Percentiles rank a stretch among this genome's conserved stretches.
phyloP scores from a whole-genome alignment of 2,888 invertebrate species.

The Acronicta alni region DNA sequence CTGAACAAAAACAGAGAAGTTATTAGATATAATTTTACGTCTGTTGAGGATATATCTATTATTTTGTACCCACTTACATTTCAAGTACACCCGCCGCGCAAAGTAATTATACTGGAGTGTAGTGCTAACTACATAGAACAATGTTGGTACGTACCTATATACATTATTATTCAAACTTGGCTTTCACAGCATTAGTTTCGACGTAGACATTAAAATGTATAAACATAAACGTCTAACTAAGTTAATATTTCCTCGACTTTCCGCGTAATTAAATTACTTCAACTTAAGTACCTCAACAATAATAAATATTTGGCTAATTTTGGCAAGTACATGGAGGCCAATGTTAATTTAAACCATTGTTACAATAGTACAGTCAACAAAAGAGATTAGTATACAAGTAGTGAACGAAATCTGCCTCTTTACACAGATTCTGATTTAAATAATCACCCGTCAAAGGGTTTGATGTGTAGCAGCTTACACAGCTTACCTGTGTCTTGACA shows the following conservation, averaged over 20 bases:
- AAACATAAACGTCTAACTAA: conserved; percentile 25
- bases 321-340: conserved; percentile 20
- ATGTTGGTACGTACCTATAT: not conserved
- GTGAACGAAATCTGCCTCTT: too few relatives aligned
- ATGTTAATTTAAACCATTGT: conserved; percentile 29
- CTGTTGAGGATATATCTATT: conserved; percentile 1
- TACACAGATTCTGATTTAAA: too few relatives aligned
- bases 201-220: conserved; percentile 15
- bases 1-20: not conserved
- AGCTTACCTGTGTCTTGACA: too few relatives aligned
- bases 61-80: conserved; percentile 21
- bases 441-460: too few relatives aligned
- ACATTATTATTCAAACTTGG: conserved; percentile 23
- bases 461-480: too few relatives aligned
- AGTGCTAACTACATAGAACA: conserved; percentile 8
- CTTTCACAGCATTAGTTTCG: conserved; percentile 17
- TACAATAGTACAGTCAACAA: conserved; percentile 8
- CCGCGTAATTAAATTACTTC: conserved; percentile 47
- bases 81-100: conserved; percentile 21
- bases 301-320: conserved; percentile 26
- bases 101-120: conserved; percentile 36
- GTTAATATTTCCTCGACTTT: conserved; percentile 40
- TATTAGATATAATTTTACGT: not conserved
- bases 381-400: too few relatives aligned
- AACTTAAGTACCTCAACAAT: conserved; percentile 30